Percentiles rank a stretch among this genome's conserved stretches.
Evolutionary conservation across 1,140 invertebrate species (phyloP).

Genomic region (Rhopalosiphum maidis): DNA sequence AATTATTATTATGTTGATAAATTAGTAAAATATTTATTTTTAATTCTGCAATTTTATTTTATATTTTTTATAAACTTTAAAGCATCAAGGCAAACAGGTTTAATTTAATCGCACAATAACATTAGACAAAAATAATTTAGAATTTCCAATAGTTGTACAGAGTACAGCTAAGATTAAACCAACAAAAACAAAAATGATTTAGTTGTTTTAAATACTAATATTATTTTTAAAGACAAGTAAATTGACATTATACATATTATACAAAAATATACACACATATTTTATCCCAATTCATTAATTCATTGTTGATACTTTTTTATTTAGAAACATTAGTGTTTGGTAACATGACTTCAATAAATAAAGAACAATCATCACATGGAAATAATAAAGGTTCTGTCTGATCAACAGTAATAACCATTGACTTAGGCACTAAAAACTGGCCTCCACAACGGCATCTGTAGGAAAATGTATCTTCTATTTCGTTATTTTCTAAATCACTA

Average conservation of each 20-base stretch:
- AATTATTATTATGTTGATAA: too few relatives aligned
- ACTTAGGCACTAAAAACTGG: constrained; percentile 34
- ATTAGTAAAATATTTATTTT: too few relatives aligned
- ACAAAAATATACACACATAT: neutral
- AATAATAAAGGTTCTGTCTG: constrained; percentile 10
- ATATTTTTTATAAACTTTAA: too few relatives aligned
- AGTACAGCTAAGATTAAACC: too few relatives aligned
- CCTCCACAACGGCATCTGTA: constrained; percentile 56
- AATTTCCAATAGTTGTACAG: too few relatives aligned
- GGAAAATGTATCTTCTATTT: neutral
- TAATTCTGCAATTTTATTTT: too few relatives aligned
- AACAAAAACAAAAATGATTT: too few relatives aligned
- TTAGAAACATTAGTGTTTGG: neutral
- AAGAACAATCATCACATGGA: constrained; percentile 58
- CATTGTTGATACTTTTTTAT: neutral
- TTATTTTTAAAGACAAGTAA: too few relatives aligned
- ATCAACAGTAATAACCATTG: constrained; percentile 21
- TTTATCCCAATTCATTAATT: neutral
- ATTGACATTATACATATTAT: neutral
- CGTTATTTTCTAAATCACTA: constrained; percentile 47
- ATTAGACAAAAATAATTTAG: too few relatives aligned
- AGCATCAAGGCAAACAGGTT: too few relatives aligned
- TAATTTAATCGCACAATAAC: too few relatives aligned
- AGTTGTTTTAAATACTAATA: too few relatives aligned
- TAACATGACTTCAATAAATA: constrained; percentile 53